Percentiles rank a stretch among this genome's conserved stretches.
Evolutionary conservation across 1,140 invertebrate species (phyloP).

Genomic region (Phymorhynchus buccinoides): DNA sequence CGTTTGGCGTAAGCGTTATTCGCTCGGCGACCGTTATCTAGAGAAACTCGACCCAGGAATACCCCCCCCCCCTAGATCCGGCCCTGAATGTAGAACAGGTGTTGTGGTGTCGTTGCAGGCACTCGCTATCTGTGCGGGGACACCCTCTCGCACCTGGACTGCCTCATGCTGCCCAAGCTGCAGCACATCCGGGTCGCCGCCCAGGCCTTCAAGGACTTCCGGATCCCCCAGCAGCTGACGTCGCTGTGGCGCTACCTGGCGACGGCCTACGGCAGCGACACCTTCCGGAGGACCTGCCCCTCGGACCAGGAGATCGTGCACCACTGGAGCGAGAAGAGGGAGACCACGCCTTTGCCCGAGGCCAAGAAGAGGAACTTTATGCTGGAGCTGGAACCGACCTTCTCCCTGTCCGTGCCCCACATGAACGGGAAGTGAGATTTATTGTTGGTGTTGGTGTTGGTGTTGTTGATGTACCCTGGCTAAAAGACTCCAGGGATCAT

Average conservation of each 20-base stretch:
- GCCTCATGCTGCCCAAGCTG: conserved; percentile 77
- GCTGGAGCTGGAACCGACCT: conserved; percentile 58
- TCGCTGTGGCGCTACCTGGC: conserved; percentile 79
- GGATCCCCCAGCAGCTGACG: conserved; percentile 76
- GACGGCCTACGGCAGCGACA: conserved; percentile 76
- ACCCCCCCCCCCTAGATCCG: too few relatives aligned
- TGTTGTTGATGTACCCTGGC: too few relatives aligned
- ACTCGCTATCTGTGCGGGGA: conserved; percentile 74
- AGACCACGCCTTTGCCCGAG: conserved; percentile 67
- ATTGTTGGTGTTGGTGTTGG: too few relatives aligned
- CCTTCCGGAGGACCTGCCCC: conserved; percentile 79
- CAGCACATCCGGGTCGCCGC: conserved; percentile 78
- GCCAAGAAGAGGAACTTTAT: conserved; percentile 67
- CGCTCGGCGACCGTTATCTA: too few relatives aligned
- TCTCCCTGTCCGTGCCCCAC: conserved; percentile 55
- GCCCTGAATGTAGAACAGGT: too few relatives aligned
- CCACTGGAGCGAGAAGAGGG: conserved; percentile 77
- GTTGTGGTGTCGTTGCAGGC: conserved; percentile 42
- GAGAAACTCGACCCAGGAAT: too few relatives aligned
- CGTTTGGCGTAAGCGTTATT: too few relatives aligned
- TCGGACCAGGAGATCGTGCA: conserved; percentile 79
- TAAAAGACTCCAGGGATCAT: too few relatives aligned
- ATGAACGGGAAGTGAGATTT: conserved; percentile 33
- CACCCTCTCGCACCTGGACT: conserved; percentile 76
- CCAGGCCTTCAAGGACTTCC: conserved; percentile 76